These are phyloP conservation scores for Phenganax marumi DNA, from an alignment of 92 coral and sea anemone species.

Conservation along the genomic window DNA sequence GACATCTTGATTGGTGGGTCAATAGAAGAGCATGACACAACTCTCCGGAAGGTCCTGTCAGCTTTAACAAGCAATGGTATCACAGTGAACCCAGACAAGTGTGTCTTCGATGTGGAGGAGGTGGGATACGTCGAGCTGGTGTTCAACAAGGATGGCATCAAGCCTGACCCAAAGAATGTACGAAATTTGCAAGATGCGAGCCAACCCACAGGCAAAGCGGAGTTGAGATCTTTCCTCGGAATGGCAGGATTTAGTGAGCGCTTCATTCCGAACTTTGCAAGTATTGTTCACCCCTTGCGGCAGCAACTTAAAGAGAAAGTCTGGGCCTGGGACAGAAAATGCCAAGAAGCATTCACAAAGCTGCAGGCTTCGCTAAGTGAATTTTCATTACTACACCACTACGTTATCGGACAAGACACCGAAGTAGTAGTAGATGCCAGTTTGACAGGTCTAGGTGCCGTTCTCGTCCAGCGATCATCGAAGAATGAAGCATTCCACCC, in stretches of 20 bases:
- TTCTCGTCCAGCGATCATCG: slow-evolving; percentile 6
- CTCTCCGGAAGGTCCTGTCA: neutral
- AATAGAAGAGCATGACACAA: neutral
- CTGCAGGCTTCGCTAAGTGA: neutral
- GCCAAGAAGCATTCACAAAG: neutral
- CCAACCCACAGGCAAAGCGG: slow-evolving; percentile 26
- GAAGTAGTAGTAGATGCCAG: neutral
- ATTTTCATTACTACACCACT: neutral
- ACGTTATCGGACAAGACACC: neutral
- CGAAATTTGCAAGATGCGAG: slow-evolving; percentile 1
- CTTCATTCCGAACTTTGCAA: slow-evolving; percentile 26
- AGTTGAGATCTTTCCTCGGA: slow-evolving; percentile 5
- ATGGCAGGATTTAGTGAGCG: slow-evolving; percentile 35
- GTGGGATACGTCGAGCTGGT: slow-evolving; percentile 1
- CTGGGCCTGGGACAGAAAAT: slow-evolving; percentile 6
- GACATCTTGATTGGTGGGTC: neutral
- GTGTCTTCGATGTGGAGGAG: slow-evolving; percentile 6
- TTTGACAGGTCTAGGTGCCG: neutral
- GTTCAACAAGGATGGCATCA: slow-evolving; percentile 10
- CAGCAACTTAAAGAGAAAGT: neutral
- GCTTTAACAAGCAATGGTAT: slow-evolving; percentile 11
- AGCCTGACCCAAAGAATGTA: slow-evolving; percentile 27
- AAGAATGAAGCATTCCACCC: slow-evolving; percentile 19
- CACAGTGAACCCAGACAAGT: slow-evolving; percentile 16
- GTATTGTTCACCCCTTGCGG: slow-evolving; percentile 22